Percentiles rank a stretch among this genome's conserved stretches.
Conservation (phyloP, 2,888 invertebrate species). For the Ommatoiulus sabulosus region DNA sequence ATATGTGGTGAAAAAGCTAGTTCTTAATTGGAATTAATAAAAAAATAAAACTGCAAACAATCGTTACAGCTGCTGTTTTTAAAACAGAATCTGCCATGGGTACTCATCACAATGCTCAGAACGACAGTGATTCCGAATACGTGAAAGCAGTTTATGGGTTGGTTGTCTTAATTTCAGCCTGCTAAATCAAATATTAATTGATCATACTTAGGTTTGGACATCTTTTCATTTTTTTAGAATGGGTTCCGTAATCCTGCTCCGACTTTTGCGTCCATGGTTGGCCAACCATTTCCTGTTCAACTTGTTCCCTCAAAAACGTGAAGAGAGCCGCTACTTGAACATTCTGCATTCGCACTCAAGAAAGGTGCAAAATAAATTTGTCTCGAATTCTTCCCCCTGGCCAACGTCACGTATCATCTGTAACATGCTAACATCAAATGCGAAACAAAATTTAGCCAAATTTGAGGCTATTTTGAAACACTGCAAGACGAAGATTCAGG, state of each 20-base stretch:
- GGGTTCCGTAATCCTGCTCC: not conserved
- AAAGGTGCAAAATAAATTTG: not conserved
- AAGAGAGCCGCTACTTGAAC: not conserved
- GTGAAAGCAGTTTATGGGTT: not conserved
- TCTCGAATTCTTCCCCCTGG: too few species aligned
- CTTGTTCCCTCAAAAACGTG: not conserved
- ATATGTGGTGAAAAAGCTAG: not conserved
- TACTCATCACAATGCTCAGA: not conserved
- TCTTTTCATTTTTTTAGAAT: not conserved
- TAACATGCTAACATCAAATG: too few species aligned
- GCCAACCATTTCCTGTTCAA: not conserved
- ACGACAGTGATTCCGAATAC: not conserved
- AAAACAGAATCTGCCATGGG: not conserved
- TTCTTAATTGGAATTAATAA: too few species aligned
- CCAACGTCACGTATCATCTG: too few species aligned
- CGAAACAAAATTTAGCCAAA: too few species aligned
- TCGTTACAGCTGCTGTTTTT: too few species aligned
- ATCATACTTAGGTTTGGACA: too few species aligned
- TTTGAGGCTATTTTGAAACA: too few species aligned
- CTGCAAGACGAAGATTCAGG: too few species aligned
- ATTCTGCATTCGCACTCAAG: not conserved
- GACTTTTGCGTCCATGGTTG: not conserved
- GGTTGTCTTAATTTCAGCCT: not conserved
- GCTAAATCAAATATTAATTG: not conserved
- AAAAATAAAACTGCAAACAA: too few species aligned